A percentile compares a stretch with the other conserved stretches of the same genome.
Evolutionary conservation across 2,888 invertebrate species (phyloP).

Genomic region (Eristalis pertinax): DNA sequence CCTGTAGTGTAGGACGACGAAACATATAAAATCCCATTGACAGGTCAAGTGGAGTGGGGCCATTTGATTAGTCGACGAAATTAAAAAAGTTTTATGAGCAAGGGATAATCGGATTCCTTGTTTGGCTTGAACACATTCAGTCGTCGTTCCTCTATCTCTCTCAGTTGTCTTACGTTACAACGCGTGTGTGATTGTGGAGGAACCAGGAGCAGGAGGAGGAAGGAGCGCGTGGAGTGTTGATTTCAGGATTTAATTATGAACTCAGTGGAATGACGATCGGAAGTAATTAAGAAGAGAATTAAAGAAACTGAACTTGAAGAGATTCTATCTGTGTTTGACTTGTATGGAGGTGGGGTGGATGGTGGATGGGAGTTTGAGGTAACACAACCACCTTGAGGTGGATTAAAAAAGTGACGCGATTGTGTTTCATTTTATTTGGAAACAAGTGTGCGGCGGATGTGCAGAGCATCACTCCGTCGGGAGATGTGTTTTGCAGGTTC

Average conservation of each 20-base stretch:
- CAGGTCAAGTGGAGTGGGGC: slow-evolving; percentile 42
- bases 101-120: slow-evolving; percentile 43
- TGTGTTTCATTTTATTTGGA: neutral
- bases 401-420: neutral
- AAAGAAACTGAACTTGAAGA: neutral
- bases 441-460: neutral
- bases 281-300: slow-evolving; percentile 27
- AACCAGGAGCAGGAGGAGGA: no score
- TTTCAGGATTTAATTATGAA: slow-evolving; percentile 40
- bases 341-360: neutral
- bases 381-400: neutral
- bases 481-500: no score
- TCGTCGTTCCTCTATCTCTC: no score
- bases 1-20: neutral
- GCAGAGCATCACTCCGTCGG: neutral
- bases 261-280: slow-evolving; percentile 25
- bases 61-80: slow-evolving; percentile 58
- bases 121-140: neutral
- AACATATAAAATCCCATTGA: slow-evolving; percentile 27
- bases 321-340: neutral
- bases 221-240: neutral
- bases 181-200: neutral
- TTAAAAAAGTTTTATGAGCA: slow-evolving; percentile 53
- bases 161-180: neutral
- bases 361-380: neutral